Evolutionary conservation across 2,797 vertebrate species (phyloP), one percentile per base, ranked within the genome.

Genomic region (Amphiprion clarkii): DNA sequence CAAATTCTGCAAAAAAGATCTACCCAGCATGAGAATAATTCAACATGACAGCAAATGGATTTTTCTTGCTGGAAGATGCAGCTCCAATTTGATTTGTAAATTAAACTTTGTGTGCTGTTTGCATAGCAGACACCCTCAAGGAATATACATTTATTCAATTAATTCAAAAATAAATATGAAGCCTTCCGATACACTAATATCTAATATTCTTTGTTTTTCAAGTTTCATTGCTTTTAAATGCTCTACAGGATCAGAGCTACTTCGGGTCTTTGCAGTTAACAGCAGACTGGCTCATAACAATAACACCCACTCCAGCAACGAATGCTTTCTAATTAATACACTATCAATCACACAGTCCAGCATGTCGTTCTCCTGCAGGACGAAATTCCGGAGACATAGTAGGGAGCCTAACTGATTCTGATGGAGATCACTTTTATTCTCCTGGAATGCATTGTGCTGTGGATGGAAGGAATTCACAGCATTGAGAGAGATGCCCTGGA

Each of bases 371-470:
- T 84, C 84, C 86, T 66, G 83, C 73, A 29, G 76, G 63, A 90
- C 21, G 31, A 71, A 79, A 94, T 93, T 93, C 93, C 91, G 87
- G 70, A 61, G 73, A 89, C 90, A 89, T 92, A 92, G 88, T 89
- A 57, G 76, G 79, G 85, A 89, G 85, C 82, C 88, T 55, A 62
- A 83, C 72, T 76, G 46, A 91, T 91, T 92, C 91, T 92, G 89
- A 92, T 87, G 91, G 88, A 93, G 89, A 89, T 93, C 85, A 90
- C 90, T 84, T 90, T 87, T 89, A 88, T 90, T 90, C 88, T 56
- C 56, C 76, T 87, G 94, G 94, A 95, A 95, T 94, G 93, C 88
- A 80, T 89, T 88, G 81, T 88, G 83, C 73, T 79, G 76, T 10
- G 70, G 21, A 33, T 79, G 85, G 67, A 79, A 90, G 90, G 92